Evolutionary conservation across 2,888 invertebrate species (phyloP).

Genomic region (Agrilus cyanescens): DNA sequence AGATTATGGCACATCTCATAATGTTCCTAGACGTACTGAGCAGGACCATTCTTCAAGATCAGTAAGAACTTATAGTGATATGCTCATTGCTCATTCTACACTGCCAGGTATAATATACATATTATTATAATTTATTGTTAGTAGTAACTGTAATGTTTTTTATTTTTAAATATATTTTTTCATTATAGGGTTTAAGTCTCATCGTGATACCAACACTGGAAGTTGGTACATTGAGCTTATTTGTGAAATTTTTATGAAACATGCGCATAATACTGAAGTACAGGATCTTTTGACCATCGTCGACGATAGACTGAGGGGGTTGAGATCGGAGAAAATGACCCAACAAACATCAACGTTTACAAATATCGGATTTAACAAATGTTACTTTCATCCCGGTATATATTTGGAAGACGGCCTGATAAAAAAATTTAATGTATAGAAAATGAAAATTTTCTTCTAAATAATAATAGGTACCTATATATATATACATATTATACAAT

Average conservation of each 20-base stretch:
- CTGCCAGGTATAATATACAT: slow-evolving; percentile 34
- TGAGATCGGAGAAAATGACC: slow-evolving; percentile 27
- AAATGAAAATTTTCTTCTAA: too few relatives aligned
- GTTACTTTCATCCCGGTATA: slow-evolving; percentile 58
- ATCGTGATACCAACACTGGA: slow-evolving; percentile 46
- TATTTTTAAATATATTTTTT: slow-evolving; percentile 1
- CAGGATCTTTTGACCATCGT: slow-evolving; percentile 52
- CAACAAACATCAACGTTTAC: slow-evolving; percentile 50
- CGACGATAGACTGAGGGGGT: slow-evolving; percentile 36
- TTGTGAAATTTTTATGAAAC: slow-evolving; percentile 50
- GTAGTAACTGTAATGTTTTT: slow-evolving; percentile 13
- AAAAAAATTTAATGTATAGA: slow-evolving; percentile 17
- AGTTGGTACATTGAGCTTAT: slow-evolving; percentile 61
- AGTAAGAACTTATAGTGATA: slow-evolving; percentile 38
- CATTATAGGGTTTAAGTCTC: slow-evolving; percentile 42
- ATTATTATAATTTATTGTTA: background rate
- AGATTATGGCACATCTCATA: slow-evolving; percentile 18
- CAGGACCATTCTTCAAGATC: slow-evolving; percentile 16
- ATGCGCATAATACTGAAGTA: slow-evolving; percentile 49
- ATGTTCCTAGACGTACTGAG: slow-evolving; percentile 7
- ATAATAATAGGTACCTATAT: too few relatives aligned
- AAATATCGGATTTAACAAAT: slow-evolving; percentile 48
- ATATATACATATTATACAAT: too few relatives aligned
- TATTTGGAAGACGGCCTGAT: slow-evolving; percentile 28
- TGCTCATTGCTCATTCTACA: slow-evolving; percentile 51